A percentile compares a stretch with the other conserved stretches of the same genome.
Conservation (phyloP, 2,113 vertebrate genomes). For the Nibea albiflora region DNA sequence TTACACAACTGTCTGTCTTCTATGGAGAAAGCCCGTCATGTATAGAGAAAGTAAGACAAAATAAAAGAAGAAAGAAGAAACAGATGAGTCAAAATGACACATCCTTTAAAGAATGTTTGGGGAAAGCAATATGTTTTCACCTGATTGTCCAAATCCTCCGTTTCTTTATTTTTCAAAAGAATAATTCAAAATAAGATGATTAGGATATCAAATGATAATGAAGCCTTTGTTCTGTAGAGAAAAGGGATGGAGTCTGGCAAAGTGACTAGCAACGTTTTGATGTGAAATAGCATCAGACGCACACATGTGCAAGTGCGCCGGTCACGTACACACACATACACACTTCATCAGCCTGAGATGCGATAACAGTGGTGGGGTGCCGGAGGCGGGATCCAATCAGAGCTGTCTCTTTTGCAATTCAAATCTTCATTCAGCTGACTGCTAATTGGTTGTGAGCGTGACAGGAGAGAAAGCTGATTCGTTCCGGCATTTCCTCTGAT, state of each 20-base stretch:
- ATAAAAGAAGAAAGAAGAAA: conserved; percentile 27
- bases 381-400: conserved; percentile 73
- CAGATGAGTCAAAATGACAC: conserved; percentile 36
- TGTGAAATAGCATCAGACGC: conserved; percentile 67
- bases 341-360: conserved; percentile 57
- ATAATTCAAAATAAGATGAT: conserved; percentile 66
- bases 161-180: conserved; percentile 59
- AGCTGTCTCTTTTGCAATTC: conserved; percentile 78
- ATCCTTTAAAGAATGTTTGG: conserved; percentile 36
- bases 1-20: not conserved
- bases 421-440: conserved; percentile 74
- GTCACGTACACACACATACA: conserved; percentile 15
- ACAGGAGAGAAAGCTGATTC: conserved; percentile 65
- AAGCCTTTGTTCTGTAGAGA: conserved; percentile 61
- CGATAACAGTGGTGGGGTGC: conserved; percentile 73
- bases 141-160: conserved; percentile 58
- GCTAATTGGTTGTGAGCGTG: conserved; percentile 76
- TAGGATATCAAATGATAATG: conserved; percentile 70
- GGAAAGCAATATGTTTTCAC: conserved; percentile 57
- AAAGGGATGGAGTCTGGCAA: conserved; percentile 53
- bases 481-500: conserved; percentile 65
- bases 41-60: conserved; percentile 2
- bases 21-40: not conserved
- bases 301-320: not conserved
- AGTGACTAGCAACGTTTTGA: conserved; percentile 60